Base-by-base conservation (phyloP, 2,888 invertebrate genomes). In the Cataglyphis cursor region DNA sequence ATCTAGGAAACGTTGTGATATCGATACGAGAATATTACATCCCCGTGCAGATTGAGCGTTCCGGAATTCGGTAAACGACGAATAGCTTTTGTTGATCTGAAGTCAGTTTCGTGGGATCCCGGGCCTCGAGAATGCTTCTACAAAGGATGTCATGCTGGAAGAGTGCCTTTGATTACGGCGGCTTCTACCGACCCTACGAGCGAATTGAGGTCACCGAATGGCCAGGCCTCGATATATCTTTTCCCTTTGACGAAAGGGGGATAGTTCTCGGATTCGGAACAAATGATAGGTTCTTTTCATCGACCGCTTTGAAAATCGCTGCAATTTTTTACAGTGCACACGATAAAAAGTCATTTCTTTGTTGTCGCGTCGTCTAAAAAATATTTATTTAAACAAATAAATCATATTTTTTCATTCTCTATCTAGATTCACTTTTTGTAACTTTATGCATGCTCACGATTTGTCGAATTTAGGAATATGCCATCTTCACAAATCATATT, bases 131-230 rank as follows among this genome's bases (percentile, higher is more conserved):
- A 2, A 76, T 24, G 54, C 57, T 76, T 72, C 44, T 70, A 72
- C 21, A 80, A 80, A 80, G 78, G 78, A 80, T 82, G 65, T 82
- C 57, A 76, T 31, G 35, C 28, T 35, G 35, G 44, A 66, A 78
- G 78, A 65, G 57, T 76, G 64, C 65, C 76, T 76, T 76, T 82
- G 81, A 82, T 82, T 82, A 65, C 57, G 10, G 9, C 3, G 15
- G 76, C 35, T 65, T 44, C 68, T 68, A 57, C 54, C 12, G 15
- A 35, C n/a, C 41, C 57, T 21, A 57, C 21, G 18, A 31, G 21
- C 41, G 78, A 80, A 80, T 80, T 72, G 72, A 59, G 78, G 78
- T 80, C 59, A 80, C 2, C 12, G 78, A 70, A 80, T 72, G 57
- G 44, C 44, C 24, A 21, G 35, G 35, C 38, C 72, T 72, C 72